Evolutionary conservation across 92 coral and sea anemone species (phyloP).

Genomic region (Meandrina meandrites): DNA sequence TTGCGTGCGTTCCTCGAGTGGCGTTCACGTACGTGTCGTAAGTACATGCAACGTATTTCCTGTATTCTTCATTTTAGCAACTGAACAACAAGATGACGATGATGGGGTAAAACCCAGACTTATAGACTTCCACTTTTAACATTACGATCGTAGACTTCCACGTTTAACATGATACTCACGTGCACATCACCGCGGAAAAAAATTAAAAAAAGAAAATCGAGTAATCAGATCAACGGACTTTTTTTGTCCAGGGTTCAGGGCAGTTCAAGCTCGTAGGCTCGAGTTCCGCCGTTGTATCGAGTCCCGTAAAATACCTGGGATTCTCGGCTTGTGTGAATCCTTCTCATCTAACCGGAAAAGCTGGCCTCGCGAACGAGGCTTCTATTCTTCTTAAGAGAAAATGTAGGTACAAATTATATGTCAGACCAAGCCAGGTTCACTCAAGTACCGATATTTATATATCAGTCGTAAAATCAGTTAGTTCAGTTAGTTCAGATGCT

Average conservation of each 20-base stretch:
- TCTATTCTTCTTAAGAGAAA: not conserved
- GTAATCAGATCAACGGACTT: not conserved
- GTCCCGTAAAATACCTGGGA: not conserved
- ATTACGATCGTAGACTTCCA: not conserved
- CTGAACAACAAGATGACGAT: not conserved
- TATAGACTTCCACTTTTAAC: not conserved
- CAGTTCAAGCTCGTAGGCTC: not conserved
- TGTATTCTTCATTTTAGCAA: not conserved
- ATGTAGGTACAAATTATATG: not conserved
- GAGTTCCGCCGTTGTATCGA: not conserved
- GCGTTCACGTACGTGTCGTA: not conserved
- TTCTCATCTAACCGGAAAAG: too few relatives aligned
- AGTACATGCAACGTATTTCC: too few relatives aligned
- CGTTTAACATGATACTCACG: not conserved
- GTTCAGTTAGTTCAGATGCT: not conserved
- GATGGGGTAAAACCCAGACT: conserved; percentile 5
- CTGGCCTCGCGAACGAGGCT: not conserved
- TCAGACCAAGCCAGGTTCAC: not conserved
- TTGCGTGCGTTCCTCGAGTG: not conserved
- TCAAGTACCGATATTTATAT: too few relatives aligned
- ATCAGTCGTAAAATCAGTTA: not conserved
- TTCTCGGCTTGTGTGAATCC: not conserved
- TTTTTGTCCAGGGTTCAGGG: not conserved
- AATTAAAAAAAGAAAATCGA: not conserved
- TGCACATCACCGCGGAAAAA: not conserved